These are phyloP conservation scores for Leucophenga maculata DNA, from an alignment of 2,888 invertebrate genomes.

Conservation along the genomic window DNA sequence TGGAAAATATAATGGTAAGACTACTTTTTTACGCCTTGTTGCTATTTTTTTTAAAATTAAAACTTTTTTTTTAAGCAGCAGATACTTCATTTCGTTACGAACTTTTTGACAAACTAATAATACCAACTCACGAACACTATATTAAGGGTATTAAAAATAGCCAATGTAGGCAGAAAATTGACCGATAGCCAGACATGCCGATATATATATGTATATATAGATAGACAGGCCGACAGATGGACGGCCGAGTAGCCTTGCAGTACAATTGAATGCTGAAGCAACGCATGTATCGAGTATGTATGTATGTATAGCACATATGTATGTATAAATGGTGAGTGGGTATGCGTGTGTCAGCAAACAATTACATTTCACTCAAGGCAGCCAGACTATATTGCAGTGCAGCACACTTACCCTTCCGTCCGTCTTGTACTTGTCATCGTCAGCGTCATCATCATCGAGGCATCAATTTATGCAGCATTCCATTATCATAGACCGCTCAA, in stretches of 20 bases:
- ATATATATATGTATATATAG: no score
- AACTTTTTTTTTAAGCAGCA: no score
- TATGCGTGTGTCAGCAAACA: constrained; percentile 12
- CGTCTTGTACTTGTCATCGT: no score
- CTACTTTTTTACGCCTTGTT: no score
- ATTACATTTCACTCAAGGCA: constrained; percentile 20
- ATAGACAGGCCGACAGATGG: no score
- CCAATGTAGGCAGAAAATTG: no score
- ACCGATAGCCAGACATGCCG: no score
- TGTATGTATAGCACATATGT: constrained; percentile 13
- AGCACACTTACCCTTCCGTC: neutral
- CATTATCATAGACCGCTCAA: neutral
- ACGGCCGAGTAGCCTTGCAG: no score
- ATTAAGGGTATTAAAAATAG: constrained; percentile 31
- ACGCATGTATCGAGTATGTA: constrained; percentile 52
- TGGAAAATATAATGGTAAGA: no score
- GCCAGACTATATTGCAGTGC: neutral
- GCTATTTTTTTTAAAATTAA: no score
- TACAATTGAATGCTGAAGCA: constrained; percentile 8
- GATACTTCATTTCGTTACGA: no score
- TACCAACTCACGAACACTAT: constrained; percentile 41
- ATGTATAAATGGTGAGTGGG: constrained; percentile 11
- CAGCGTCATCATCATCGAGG: neutral
- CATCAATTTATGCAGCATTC: constrained; percentile 14
- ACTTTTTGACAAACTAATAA: constrained; percentile 35